Base-by-base conservation (phyloP, 1,140 invertebrate species). In the Acyrthosiphon pisum region DNA sequence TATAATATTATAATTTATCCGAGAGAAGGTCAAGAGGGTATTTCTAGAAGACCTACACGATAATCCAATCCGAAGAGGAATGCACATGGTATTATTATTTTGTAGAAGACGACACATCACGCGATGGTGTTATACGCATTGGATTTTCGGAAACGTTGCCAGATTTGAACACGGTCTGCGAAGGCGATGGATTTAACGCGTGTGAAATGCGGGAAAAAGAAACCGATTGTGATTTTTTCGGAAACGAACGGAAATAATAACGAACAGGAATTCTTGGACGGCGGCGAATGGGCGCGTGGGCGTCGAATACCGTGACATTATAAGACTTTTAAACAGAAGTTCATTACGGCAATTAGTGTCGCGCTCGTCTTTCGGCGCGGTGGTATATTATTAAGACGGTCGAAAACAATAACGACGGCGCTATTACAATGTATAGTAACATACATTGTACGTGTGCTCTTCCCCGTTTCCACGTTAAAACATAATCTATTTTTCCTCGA, bases 301-400 rank as follows among this genome's bases (percentile, higher is more conserved):
- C 30, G 48, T 23, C 44, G 37, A 68, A 68, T 37, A 89, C 53
- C 56, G 89, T 90, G 20, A 90, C 89, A n/a, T 44, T 37, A 18
- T n/a, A 20, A 56, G 87, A 46, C 56, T 90, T 90, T 60, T 44
- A 41, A 44, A 60, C 89, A 68, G 37, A 44, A 68, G 53, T 90
- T 90, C 89, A 90, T 90, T 90, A 90, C 14, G 53, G 53, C 89
- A 90, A 90, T 90, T 90, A 90, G 56, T 44, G 89, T 90, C 89
- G 89, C 37, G 56, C 89, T 90, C 89, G 89, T 90, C 89, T 90
- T 44, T 90, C 89, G 53, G n/a, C 88, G n/a, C 88, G 23, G 11
- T 46, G 30, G 41, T 37, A 48, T 53, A 6, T 6, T 20, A 53
- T 41, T 53, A 84, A 26, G 46, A 41, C 87, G 87, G 88, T 60